Evolutionary conservation across 2,888 invertebrate species (phyloP).

Genomic region (Empis livida): DNA sequence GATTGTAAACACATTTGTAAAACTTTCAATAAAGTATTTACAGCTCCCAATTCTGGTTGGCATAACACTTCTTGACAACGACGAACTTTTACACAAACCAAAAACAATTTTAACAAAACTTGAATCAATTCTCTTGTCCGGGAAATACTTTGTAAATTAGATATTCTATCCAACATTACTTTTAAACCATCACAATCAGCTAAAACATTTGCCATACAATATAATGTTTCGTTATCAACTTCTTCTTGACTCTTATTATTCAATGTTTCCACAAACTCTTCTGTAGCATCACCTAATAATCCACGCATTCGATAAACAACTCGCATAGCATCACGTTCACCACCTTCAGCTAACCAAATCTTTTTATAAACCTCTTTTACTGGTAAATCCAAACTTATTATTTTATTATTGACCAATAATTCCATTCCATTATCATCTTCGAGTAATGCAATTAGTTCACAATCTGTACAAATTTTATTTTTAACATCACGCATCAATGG

Average conservation of each 20-base stretch:
- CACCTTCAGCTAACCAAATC: constrained; percentile 77
- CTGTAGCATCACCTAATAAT: constrained; percentile 93
- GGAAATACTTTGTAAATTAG: constrained; percentile 74
- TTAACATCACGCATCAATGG: constrained; percentile 98
- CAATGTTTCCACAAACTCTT: constrained; percentile 93
- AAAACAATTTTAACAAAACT: constrained; percentile 79
- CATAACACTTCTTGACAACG: constrained; percentile 81
- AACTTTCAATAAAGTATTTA: constrained; percentile 71
- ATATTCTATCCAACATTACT: constrained; percentile 71
- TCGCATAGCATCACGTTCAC: constrained; percentile 91
- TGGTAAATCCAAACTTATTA: constrained; percentile 90
- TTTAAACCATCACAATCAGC: constrained; percentile 61
- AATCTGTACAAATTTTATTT: constrained; percentile 96
- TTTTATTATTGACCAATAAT: constrained; percentile 92
- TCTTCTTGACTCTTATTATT: constrained; percentile 72
- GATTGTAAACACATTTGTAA: constrained; percentile 58
- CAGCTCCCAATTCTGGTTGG: constrained; percentile 69
- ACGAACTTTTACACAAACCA: constrained; percentile 80
- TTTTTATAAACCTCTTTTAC: constrained; percentile 83
- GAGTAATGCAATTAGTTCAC: constrained; percentile 91
- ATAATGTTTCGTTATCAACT: constrained; percentile 90
- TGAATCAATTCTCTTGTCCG: constrained; percentile 76
- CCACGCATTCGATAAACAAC: constrained; percentile 97
- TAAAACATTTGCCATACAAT: constrained; percentile 76
- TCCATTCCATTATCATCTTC: constrained; percentile 99